Base-by-base conservation (phyloP, 2,113 vertebrate species). In the Urocynchramus pylzowi region DNA sequence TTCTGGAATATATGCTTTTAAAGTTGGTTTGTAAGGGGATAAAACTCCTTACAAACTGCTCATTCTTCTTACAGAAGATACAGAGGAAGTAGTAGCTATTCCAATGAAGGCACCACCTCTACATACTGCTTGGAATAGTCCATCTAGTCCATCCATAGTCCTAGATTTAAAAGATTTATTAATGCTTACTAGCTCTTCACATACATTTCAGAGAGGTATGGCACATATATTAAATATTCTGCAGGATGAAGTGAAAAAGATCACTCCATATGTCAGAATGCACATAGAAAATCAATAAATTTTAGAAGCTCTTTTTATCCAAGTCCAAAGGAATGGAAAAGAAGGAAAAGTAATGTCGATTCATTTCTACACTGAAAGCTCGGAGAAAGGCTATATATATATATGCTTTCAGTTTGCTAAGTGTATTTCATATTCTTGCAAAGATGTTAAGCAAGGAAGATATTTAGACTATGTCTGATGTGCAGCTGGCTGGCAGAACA, bases 41-140 rank as follows among this genome's bases (percentile, higher is more conserved):
- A 61, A 59, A 77, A 68, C 22, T 19, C 44, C 31, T 44, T 37
- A 68, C 37, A 44, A 35, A 68, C 11, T 44, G 14, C 7, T 33
- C 0, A 0, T 22, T 77, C 35, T n/a, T 42, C 7, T 39, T 56
- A 54, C 11, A 64, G 35, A 89, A 80, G 16, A 50, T 17, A 90
- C 0, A 0, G 12, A 0, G 12, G 16, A 89, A 63, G 12, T 1
- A 14, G 26, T 10, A 71, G 56, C 65, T 73, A 39, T 16, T 57
- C 5, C 70, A 85, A 2, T 26, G 61, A 87, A 71, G 47, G 39
- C 23, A 91, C 6, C 8, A 79, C 24, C 49, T 13, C 42, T 44
- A 49, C 47, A 69, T 6, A 21, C 28, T 65, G 20, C 31, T 76
- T 59, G 24, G 15, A 76, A 8, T 8, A 54, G 44, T 64, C 56